phyloP scores from a whole-genome alignment of 1,140 invertebrate species.

The Choristoneura fumiferana region DNA sequence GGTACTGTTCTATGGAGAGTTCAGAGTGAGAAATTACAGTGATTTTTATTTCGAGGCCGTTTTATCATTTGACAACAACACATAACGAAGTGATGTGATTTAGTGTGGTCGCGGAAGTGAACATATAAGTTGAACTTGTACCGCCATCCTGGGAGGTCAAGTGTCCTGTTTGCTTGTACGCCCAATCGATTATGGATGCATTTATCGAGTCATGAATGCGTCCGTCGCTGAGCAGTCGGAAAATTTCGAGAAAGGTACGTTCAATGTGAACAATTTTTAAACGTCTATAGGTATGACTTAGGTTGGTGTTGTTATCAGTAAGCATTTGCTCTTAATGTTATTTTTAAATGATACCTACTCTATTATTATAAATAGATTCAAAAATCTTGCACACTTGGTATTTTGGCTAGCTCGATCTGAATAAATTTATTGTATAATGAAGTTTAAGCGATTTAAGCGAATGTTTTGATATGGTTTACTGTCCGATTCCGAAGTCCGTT shows the following conservation, averaged over 20 bases:
- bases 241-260: not conserved
- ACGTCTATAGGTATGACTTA: no score
- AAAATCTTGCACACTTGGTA: no score
- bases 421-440: no score
- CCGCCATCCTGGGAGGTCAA: slow-evolving; percentile 37
- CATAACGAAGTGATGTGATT: not conserved
- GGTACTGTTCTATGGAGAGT: not conserved
- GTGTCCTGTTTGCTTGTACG: slow-evolving; percentile 24
- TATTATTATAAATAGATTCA: no score
- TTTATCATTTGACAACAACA: not conserved
- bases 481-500: no score
- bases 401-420: no score
- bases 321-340: no score
- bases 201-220: not conserved
- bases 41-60: not conserved
- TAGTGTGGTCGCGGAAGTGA: slow-evolving; percentile 13
- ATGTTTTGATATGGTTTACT: no score
- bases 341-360: no score
- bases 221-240: not conserved
- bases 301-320: no score
- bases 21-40: not conserved
- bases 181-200: slow-evolving; percentile 11
- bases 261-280: no score
- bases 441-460: no score
- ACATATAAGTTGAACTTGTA: slow-evolving; percentile 33